Conservation (phyloP, 2,113 vertebrate species). For the Labeo catla region DNA sequence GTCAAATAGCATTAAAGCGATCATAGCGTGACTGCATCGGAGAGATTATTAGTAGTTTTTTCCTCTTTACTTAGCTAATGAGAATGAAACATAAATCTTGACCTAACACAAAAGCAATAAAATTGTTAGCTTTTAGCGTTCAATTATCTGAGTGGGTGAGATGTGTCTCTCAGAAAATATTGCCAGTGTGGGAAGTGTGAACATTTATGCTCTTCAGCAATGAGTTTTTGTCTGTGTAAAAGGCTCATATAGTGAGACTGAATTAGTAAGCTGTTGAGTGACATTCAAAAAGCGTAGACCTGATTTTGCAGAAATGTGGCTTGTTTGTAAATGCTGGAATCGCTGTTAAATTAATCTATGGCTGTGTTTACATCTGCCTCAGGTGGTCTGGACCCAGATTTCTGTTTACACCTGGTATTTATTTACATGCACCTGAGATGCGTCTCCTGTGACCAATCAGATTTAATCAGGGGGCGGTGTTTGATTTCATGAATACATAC, state of each 20-base stretch:
- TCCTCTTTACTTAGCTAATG: conserved; percentile 18
- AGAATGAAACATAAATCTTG: conserved; percentile 13
- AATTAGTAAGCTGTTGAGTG: neutral
- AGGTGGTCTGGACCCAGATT: neutral
- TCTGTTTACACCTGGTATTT: conserved; percentile 4
- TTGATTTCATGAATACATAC: conserved; percentile 9
- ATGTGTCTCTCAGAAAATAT: neutral
- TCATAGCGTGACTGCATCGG: neutral
- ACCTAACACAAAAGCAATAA: conserved; percentile 13
- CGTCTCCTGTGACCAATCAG: neutral
- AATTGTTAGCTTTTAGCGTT: conserved; percentile 16
- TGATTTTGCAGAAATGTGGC: neutral
- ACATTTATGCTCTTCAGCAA: neutral
- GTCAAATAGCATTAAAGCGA: conserved; percentile 32
- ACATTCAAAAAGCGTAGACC: neutral
- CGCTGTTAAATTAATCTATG: neutral
- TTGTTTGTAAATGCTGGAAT: neutral
- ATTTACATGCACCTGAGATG: neutral
- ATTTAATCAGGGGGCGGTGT: neutral
- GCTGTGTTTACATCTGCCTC: neutral
- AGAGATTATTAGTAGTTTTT: neutral
- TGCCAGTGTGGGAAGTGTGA: neutral
- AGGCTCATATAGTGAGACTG: neutral
- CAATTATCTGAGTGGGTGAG: conserved; percentile 30
- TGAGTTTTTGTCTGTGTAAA: neutral